Conservation (phyloP, 2,113 vertebrate species). For the Nannospalax galili region DNA sequence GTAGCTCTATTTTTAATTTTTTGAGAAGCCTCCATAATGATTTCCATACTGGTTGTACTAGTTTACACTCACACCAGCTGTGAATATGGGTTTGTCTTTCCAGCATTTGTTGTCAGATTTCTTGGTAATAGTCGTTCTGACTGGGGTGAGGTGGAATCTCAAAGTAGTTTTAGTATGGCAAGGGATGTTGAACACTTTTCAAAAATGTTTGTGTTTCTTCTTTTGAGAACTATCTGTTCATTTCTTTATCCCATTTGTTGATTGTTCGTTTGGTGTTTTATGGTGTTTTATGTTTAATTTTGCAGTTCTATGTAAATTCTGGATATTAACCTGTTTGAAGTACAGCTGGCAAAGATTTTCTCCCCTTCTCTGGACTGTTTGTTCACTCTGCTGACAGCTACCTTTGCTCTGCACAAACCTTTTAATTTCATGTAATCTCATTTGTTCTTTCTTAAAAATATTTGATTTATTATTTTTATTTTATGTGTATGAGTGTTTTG, state of each 20-base stretch:
- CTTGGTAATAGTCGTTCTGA: not conserved
- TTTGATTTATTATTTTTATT: too few species aligned
- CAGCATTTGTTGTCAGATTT: not conserved
- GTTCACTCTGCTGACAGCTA: too few species aligned
- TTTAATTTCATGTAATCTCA: too few species aligned
- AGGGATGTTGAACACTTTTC: not conserved
- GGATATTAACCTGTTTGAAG: too few species aligned
- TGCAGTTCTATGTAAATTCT: not conserved
- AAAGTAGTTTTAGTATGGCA: not conserved
- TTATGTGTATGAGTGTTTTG: too few species aligned
- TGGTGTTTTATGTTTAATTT: not conserved
- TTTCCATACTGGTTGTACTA: not conserved
- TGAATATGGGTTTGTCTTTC: not conserved
- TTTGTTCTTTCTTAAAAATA: too few species aligned
- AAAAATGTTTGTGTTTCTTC: not conserved
- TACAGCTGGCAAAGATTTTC: too few species aligned
- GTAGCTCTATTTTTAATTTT: not conserved
- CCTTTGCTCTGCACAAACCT: too few species aligned
- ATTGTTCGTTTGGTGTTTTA: not conserved
- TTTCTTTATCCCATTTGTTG: not conserved
- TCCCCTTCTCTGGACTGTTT: too few species aligned
- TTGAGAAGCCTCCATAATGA: not conserved
- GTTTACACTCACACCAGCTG: too few species aligned
- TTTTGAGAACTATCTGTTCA: not conserved
- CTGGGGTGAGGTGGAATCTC: not conserved